These are phyloP conservation scores for Pseudeuparius sepicola DNA, from an alignment of 2,888 invertebrate genomes.

Conservation along the genomic window DNA sequence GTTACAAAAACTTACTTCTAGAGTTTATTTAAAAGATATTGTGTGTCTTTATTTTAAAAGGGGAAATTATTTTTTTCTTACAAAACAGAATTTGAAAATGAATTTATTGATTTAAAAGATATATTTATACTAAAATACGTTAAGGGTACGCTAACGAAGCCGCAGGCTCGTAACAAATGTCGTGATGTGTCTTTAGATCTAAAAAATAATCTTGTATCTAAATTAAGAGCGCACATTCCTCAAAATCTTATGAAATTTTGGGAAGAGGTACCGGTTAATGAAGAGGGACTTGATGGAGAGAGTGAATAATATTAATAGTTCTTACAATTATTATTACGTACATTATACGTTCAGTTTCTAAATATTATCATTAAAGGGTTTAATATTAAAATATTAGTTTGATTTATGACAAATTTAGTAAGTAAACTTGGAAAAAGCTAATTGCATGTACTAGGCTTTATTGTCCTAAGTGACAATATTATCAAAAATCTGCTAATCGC, in stretches of 20 bases:
- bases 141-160: conserved; percentile 6
- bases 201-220: conserved; percentile 10
- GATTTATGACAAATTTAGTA: no score
- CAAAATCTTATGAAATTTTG: conserved; percentile 16
- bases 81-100: conserved; percentile 12
- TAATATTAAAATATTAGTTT: no score
- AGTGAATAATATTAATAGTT: conserved; percentile 10
- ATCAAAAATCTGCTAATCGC: no score
- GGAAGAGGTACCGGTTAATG: conserved; percentile 16
- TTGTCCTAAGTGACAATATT: no score
- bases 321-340: conserved; percentile 1
- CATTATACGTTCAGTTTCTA: not conserved
- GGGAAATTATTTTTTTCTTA: conserved; percentile 15
- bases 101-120: conserved; percentile 10
- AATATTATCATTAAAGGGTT: no score
- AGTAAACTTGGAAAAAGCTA: no score
- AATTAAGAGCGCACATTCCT: conserved; percentile 13
- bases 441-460: no score
- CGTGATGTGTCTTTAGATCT: conserved; percentile 5
- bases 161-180: conserved; percentile 7
- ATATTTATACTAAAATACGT: conserved; percentile 8
- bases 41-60: conserved; percentile 16
- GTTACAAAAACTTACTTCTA: conserved; percentile 15
- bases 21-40: conserved; percentile 15
- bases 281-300: conserved; percentile 8